These are phyloP conservation scores for Chelon auratus DNA, from an alignment of 2,797 vertebrate species.

Conservation along the genomic window DNA sequence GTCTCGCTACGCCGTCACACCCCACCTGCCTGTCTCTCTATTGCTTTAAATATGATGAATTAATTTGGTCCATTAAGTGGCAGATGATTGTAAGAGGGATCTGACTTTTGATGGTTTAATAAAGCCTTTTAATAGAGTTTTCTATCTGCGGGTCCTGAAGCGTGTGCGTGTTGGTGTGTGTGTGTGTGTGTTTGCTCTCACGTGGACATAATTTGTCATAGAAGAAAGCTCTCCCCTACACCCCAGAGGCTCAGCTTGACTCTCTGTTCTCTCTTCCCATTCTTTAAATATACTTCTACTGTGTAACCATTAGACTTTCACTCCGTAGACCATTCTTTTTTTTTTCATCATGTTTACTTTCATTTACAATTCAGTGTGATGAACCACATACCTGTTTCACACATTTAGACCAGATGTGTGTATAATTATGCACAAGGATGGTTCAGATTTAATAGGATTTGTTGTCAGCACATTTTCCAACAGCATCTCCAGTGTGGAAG, in stretches of 20 bases:
- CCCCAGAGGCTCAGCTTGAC: slow-evolving; percentile 47
- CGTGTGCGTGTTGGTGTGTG: slow-evolving; percentile 29
- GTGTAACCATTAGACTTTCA: slow-evolving; percentile 15
- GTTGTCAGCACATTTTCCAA: background rate
- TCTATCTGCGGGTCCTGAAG: slow-evolving; percentile 51
- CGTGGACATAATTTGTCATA: slow-evolving; percentile 41
- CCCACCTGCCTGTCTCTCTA: slow-evolving; percentile 19
- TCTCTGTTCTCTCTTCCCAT: slow-evolving; percentile 23
- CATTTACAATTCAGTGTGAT: slow-evolving; percentile 2
- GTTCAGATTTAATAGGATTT: background rate
- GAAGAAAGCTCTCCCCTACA: slow-evolving; percentile 47
- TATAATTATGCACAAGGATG: background rate
- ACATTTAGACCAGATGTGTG: slow-evolving; percentile 4
- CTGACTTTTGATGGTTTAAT: slow-evolving; percentile 72
- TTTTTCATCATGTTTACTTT: slow-evolving; percentile 14
- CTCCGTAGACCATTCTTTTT: background rate
- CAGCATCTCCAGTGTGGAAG: background rate
- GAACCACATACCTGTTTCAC: background rate
- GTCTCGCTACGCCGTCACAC: slow-evolving; percentile 48
- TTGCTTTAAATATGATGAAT: slow-evolving; percentile 64
- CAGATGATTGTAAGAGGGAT: slow-evolving; percentile 57
- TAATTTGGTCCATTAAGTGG: slow-evolving; percentile 74
- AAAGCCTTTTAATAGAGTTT: slow-evolving; percentile 74
- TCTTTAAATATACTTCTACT: slow-evolving; percentile 32
- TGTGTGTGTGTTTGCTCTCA: slow-evolving; percentile 39